Percentiles rank a stretch among this genome's conserved stretches.
Conservation (phyloP, 2,888 invertebrate species). For the Erpobdella octoculata region DNA sequence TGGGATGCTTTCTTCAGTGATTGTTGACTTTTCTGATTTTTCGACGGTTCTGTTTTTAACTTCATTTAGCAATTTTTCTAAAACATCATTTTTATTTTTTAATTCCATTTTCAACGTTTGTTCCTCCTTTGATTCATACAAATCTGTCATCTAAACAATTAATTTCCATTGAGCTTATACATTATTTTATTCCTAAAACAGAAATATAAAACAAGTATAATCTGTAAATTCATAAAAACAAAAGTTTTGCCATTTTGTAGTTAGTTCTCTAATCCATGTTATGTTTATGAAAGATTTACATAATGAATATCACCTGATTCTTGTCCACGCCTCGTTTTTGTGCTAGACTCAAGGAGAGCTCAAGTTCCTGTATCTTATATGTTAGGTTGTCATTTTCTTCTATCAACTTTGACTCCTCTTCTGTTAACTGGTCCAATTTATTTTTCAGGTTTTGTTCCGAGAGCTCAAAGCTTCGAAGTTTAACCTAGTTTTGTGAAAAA, state of each 20-base stretch:
- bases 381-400: slow-evolving; percentile 15
- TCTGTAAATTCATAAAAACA: background rate
- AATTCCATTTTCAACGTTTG: background rate
- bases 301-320: background rate
- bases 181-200: no score
- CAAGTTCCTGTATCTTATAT: slow-evolving; percentile 10
- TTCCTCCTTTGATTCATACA: background rate
- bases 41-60: background rate
- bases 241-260: no score
- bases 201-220: background rate
- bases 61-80: background rate
- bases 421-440: slow-evolving; percentile 1
- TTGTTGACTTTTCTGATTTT: background rate
- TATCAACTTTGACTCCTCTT: slow-evolving; percentile 11
- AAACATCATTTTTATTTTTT: background rate
- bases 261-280: no score
- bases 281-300: no score
- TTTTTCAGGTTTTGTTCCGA: slow-evolving; percentile 21
- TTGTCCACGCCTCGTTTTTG: background rate
- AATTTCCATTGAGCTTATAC: no score
- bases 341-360: slow-evolving; percentile 2
- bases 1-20: background rate
- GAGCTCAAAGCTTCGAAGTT: slow-evolving; percentile 13
- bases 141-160: slow-evolving; percentile 3
- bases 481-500: no score